phyloP scores from a whole-genome alignment of 2,797 vertebrate genomes.

The Zenarchopterus dispar region DNA sequence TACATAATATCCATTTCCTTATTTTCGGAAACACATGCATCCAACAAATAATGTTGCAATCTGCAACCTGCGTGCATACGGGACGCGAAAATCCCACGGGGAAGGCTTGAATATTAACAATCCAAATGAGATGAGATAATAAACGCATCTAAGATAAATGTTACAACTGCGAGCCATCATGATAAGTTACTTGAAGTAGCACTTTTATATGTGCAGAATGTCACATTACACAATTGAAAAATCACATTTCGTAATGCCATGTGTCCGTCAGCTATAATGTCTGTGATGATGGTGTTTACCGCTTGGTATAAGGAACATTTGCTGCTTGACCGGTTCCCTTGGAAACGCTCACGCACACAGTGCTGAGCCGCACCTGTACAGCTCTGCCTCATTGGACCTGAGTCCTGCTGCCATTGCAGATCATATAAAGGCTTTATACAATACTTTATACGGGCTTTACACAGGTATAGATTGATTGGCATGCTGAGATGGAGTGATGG shows the following conservation, averaged over 20 bases:
- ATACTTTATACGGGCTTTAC: neutral
- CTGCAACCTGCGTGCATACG: too few relatives aligned
- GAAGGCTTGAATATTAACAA: slow-evolving; percentile 11
- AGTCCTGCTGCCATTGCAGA: slow-evolving; percentile 43
- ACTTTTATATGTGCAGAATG: too few relatives aligned
- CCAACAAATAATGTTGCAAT: neutral
- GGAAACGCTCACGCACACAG: slow-evolving; percentile 75
- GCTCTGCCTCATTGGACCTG: slow-evolving; percentile 37
- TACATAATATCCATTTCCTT: too few relatives aligned
- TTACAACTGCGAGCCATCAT: too few relatives aligned
- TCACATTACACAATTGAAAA: too few relatives aligned
- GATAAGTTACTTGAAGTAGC: too few relatives aligned
- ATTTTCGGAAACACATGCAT: too few relatives aligned
- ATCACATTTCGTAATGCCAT: neutral
- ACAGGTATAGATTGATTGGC: neutral
- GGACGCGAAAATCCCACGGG: slow-evolving; percentile 6
- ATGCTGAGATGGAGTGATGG: too few relatives aligned
- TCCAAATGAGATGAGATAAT: slow-evolving; percentile 11
- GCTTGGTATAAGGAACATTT: slow-evolving; percentile 67
- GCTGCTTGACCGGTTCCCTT: slow-evolving; percentile 79
- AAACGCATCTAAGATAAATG: neutral
- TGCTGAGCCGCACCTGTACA: slow-evolving; percentile 64
- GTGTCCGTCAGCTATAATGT: slow-evolving; percentile 38
- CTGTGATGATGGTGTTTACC: slow-evolving; percentile 63
- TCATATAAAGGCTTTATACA: neutral